Conservation (phyloP, 2,113 vertebrate genomes). For the Pachycephala philippinensis region DNA sequence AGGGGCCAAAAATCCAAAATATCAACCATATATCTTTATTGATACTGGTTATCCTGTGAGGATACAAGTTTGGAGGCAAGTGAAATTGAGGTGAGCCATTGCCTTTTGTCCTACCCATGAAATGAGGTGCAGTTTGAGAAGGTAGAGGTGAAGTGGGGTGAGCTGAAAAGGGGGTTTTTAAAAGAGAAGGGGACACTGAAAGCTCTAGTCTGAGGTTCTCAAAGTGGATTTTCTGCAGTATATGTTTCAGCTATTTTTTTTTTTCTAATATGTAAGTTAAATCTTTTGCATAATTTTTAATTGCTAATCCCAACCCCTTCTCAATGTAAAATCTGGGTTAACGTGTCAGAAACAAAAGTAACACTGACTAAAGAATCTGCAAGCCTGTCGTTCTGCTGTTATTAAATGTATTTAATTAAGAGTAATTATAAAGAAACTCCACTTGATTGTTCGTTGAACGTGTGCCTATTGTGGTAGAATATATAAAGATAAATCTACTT, state of each 20-base stretch:
- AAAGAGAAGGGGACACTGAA: background rate
- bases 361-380: background rate
- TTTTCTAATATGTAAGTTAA: background rate
- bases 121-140: background rate
- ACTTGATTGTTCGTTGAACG: slow-evolving; percentile 31
- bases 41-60: background rate
- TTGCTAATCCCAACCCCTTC: background rate
- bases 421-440: slow-evolving; percentile 39
- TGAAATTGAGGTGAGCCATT: background rate
- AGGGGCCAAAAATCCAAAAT: background rate
- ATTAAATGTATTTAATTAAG: slow-evolving; percentile 55
- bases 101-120: background rate
- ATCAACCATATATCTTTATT: background rate
- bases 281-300: background rate
- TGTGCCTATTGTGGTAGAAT: slow-evolving; percentile 59
- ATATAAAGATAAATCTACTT: slow-evolving; percentile 69
- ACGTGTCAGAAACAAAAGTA: background rate
- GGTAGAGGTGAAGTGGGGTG: background rate
- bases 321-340: background rate
- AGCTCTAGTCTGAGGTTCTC: background rate
- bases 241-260: background rate
- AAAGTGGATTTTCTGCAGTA: background rate
- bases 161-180: background rate
- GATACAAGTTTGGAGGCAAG: background rate
- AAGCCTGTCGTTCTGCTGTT: background rate